Conservation (phyloP, 2,888 invertebrate species). For the Limenitis camilla region DNA sequence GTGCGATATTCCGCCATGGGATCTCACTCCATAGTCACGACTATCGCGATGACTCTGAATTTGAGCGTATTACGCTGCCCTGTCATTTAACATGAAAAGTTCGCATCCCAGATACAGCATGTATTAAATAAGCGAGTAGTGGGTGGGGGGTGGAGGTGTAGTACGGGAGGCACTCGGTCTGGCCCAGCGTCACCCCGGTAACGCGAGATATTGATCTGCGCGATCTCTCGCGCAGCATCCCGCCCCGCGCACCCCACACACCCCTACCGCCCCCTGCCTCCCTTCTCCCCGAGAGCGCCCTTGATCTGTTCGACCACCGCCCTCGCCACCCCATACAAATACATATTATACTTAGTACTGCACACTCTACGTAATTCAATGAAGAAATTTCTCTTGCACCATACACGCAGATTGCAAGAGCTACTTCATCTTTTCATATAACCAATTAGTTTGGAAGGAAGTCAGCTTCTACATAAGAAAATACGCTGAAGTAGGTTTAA, state of each 20-base stretch:
- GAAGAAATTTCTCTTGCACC: slow-evolving; percentile 58
- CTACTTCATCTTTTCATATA: slow-evolving; percentile 18
- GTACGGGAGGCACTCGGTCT: slow-evolving; percentile 76
- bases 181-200: slow-evolving; percentile 77
- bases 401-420: slow-evolving; percentile 19
- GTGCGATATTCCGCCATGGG: slow-evolving; percentile 33
- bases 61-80: slow-evolving; percentile 50
- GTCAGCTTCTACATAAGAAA: slow-evolving; percentile 5
- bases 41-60: slow-evolving; percentile 42
- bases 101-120: slow-evolving; percentile 66
- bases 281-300: slow-evolving; percentile 52
- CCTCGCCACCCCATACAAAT: slow-evolving; percentile 49
- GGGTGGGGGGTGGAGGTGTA: slow-evolving; percentile 54
- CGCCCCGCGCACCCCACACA: slow-evolving; percentile 31
- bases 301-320: slow-evolving; percentile 48
- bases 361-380: slow-evolving; percentile 66
- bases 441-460: slow-evolving; percentile 14
- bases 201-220: slow-evolving; percentile 73
- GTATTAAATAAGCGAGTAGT: slow-evolving; percentile 71
- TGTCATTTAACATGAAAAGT: slow-evolving; percentile 68
- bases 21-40: slow-evolving; percentile 27
- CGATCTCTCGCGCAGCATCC: slow-evolving; percentile 46
- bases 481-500: slow-evolving; percentile 3
- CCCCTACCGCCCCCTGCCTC: slow-evolving; percentile 42
- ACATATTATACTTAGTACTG: slow-evolving; percentile 71